phyloP scores from a whole-genome alignment of 2,888 invertebrate species.

The Himalopsyche kuldschensis region DNA sequence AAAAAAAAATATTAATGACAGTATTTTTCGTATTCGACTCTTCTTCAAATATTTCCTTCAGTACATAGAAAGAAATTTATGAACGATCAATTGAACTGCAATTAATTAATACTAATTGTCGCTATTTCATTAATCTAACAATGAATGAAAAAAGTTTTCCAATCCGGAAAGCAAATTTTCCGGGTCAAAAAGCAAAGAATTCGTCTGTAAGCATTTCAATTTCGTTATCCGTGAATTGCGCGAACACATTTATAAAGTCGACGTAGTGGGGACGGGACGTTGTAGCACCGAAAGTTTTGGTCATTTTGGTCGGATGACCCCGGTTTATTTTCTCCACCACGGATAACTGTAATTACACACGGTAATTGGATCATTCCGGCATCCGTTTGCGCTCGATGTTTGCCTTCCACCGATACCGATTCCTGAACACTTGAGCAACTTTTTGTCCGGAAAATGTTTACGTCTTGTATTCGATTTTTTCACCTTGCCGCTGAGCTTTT shows the following conservation, averaged over 20 bases:
- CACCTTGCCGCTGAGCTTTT: neutral
- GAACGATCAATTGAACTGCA: no score
- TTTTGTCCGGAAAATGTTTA: neutral
- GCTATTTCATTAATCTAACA: no score
- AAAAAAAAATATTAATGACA: no score
- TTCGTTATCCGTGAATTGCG: neutral
- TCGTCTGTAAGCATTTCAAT: neutral
- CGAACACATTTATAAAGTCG: slow-evolving; percentile 11
- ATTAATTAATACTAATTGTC: no score
- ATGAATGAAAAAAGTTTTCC: neutral
- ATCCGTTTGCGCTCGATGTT: slow-evolving; percentile 39
- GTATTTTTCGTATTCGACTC: no score
- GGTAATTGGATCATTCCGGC: slow-evolving; percentile 46
- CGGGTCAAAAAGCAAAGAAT: neutral
- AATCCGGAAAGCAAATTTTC: neutral
- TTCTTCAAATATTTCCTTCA: no score
- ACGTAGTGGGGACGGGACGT: neutral
- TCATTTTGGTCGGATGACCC: slow-evolving; percentile 49
- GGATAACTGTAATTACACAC: slow-evolving; percentile 47
- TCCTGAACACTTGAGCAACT: neutral
- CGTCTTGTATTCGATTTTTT: neutral
- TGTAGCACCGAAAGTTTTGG: slow-evolving; percentile 7
- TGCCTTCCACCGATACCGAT: slow-evolving; percentile 16
- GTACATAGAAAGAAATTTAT: no score
- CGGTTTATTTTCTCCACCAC: slow-evolving; percentile 46